A percentile compares a stretch with the other conserved stretches of the same genome.
Evolutionary conservation across 1,140 invertebrate species (phyloP).

Genomic region (Aphelenchoides fujianensis): DNA sequence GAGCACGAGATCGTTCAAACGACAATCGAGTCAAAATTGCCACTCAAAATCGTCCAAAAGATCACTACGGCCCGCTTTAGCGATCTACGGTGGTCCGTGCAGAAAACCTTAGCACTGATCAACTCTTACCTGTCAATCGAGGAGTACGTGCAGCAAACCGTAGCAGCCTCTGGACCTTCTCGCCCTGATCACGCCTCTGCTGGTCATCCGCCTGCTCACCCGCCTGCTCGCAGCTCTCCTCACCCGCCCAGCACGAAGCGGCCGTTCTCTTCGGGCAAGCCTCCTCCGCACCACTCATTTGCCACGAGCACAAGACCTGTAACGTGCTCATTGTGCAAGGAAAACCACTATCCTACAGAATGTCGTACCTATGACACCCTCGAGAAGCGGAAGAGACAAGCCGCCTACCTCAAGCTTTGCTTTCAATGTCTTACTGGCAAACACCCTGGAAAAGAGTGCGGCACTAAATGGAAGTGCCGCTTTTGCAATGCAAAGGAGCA

Average conservation of each 20-base stretch:
- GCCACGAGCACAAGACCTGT: too few species aligned
- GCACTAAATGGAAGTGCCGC: background rate
- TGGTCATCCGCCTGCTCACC: too few species aligned
- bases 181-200: too few species aligned
- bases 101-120: background rate
- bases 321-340: background rate
- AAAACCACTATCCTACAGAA: background rate
- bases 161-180: too few species aligned
- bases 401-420: background rate
- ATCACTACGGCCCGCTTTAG: background rate
- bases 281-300: too few species aligned
- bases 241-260: background rate
- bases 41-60: background rate
- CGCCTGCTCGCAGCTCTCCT: background rate
- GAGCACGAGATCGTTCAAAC: background rate
- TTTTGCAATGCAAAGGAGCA: background rate
- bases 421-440: background rate
- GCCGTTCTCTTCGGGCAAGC: background rate
- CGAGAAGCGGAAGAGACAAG: background rate
- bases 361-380: background rate
- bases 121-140: background rate
- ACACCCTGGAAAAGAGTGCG: background rate
- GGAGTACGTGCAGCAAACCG: background rate
- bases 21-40: background rate
- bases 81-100: background rate